Base-by-base conservation (phyloP, 2,797 vertebrate species). In the Coregonus sp. region DNA sequence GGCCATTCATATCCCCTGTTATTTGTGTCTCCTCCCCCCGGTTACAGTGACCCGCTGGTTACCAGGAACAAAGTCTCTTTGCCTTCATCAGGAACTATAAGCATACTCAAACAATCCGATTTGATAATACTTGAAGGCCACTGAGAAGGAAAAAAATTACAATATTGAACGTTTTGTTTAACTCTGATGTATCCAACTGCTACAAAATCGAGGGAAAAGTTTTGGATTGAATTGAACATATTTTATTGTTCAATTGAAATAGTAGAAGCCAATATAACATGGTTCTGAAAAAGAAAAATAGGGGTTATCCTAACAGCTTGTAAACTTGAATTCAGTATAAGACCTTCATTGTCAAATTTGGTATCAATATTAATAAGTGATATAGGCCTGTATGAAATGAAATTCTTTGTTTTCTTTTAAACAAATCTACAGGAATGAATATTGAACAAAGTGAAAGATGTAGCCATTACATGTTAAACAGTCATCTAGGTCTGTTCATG, bases 41-140 rank as follows among this genome's bases (percentile, higher is more conserved):
- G 80, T 87, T 72, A 47, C 76, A 84, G 80, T 83, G 79, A 86
- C 80, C 81, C 78, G 84, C 86, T 78, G 82, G 86, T 89, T 82
- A 81, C 78, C 85, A 88, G 87, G 91, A 93, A 92, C 91, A 93
- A 93, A 94, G 91, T 91, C 88, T 90, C 87, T 90, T 33, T 78
- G 77, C 74, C 84, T 91, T 89, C 90, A 92, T 88, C 88, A 81
- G 86, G 87, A 87, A 82, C 77, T 52, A 80, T 66, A 78, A 78
- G 78, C 80, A 84, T 78, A 78, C 73, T 75, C 80, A 78, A 81
- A 76, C 81, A 86, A 86, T 90, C 88, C 84, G 86, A 89, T 85
- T 85, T 80, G 85, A 82, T 83, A 33, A 82, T 73, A 77, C 73
- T 72, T 33, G 35, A 72, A 82, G 56, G 29, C 70, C 54, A 37